Evolutionary conservation across 1,140 invertebrate species (phyloP).

Genomic region (Metaphire vulgaris): DNA sequence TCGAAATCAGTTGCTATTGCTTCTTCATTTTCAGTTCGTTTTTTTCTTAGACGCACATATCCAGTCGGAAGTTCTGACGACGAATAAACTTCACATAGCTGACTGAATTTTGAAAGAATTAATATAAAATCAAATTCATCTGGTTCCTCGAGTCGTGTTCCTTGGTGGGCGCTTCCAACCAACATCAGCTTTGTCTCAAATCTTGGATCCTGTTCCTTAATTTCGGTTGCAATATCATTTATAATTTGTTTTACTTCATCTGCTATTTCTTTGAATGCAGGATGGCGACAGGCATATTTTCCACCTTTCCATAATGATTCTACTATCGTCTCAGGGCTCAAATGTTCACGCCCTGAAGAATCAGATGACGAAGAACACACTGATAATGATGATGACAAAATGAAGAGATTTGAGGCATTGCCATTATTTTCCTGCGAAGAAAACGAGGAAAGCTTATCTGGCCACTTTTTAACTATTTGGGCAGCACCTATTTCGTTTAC

Average conservation of each 20-base stretch:
- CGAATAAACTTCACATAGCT: background rate
- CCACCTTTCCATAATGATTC: background rate
- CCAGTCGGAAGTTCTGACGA: background rate
- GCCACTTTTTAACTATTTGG: too few relatives aligned
- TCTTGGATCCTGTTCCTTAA: background rate
- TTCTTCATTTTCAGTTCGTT: background rate
- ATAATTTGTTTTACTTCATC: background rate
- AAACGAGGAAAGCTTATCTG: too few relatives aligned
- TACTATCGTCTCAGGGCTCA: too few relatives aligned
- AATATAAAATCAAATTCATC: background rate
- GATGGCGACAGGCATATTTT: background rate
- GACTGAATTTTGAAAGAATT: background rate
- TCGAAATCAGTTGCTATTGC: background rate
- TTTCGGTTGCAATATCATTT: background rate
- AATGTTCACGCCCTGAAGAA: too few relatives aligned
- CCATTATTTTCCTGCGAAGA: background rate
- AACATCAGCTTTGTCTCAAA: background rate
- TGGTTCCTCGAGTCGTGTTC: background rate
- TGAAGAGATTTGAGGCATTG: background rate
- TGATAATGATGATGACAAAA: too few relatives aligned
- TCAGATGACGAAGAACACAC: too few relatives aligned
- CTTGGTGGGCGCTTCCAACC: background rate
- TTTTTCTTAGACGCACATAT: background rate
- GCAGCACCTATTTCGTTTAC: background rate
- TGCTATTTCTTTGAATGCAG: background rate